Percentiles rank a stretch among this genome's conserved stretches.
These are phyloP conservation scores for Actinostola sp. DNA, from an alignment of 92 coral and sea anemone genomes.

Conservation along the genomic window DNA sequence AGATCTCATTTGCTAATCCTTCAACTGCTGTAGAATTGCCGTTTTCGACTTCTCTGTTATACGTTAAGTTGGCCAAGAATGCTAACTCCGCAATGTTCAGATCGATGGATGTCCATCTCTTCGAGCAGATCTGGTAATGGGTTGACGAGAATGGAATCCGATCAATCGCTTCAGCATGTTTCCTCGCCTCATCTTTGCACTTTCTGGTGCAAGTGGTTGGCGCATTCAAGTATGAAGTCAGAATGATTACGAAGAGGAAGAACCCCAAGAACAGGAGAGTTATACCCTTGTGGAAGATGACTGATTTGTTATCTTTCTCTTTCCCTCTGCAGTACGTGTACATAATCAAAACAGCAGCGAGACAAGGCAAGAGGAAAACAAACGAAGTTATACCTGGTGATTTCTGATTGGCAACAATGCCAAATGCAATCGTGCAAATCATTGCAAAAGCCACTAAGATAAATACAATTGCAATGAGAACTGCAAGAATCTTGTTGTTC, in stretches of 20 bases:
- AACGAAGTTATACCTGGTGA: constrained; percentile 46
- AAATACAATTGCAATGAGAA: constrained; percentile 8
- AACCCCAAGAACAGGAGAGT: constrained; percentile 24
- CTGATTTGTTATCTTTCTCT: constrained; percentile 10
- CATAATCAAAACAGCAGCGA: constrained; percentile 40
- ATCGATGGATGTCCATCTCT: constrained; percentile 51
- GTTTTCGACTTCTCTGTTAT: constrained; percentile 29
- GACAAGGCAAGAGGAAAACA: constrained; percentile 53
- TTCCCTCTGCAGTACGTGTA: constrained; percentile 63
- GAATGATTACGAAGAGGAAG: background rate
- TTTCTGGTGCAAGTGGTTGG: constrained; percentile 2
- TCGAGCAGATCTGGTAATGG: constrained; percentile 56
- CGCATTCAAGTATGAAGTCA: constrained; percentile 2
- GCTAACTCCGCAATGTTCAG: constrained; percentile 67
- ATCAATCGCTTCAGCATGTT: constrained; percentile 9
- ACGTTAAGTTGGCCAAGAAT: constrained; percentile 55
- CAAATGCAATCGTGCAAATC: constrained; percentile 51
- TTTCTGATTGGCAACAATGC: constrained; percentile 14
- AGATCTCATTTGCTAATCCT: constrained; percentile 33
- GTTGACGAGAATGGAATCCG: background rate
- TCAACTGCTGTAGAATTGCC: constrained; percentile 15
- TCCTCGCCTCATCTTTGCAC: constrained; percentile 8
- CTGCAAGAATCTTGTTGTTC: constrained; percentile 1
- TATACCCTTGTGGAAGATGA: constrained; percentile 36
- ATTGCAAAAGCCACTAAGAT: constrained; percentile 36